These are phyloP conservation scores for Neodontobutis hainanensis DNA, from an alignment of 2,113 vertebrate genomes.

Conservation along the genomic window DNA sequence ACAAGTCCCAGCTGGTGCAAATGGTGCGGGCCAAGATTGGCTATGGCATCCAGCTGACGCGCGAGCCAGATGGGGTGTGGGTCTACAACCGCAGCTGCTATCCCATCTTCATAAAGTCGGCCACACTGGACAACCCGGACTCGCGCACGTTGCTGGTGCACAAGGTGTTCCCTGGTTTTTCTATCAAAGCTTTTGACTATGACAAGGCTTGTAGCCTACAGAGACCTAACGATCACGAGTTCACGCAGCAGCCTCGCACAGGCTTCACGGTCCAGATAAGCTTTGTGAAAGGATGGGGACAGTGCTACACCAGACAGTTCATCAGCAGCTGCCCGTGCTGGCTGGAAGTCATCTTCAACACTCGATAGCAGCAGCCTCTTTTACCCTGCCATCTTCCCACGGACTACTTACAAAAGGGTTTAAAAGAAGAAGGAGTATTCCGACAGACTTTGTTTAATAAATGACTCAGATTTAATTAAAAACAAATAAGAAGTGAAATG, in stretches of 20 bases:
- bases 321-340: constrained; percentile 99
- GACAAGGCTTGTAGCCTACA: constrained; percentile 95
- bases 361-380: constrained; percentile 82
- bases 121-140: constrained; percentile 99
- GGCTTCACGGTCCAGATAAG: constrained; percentile 99
- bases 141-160: constrained; percentile 96
- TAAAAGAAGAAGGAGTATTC: constrained; percentile 72
- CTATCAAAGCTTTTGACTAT: constrained; percentile 98
- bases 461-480: constrained; percentile 92
- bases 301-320: constrained; percentile 98
- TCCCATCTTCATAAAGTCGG: constrained; percentile 99
- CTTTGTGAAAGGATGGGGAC: constrained; percentile 99
- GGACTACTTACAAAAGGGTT: constrained; percentile 60
- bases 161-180: constrained; percentile 98
- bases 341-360: constrained; percentile 98
- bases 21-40: constrained; percentile 97
- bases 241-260: constrained; percentile 94
- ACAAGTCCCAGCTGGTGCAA: constrained; percentile 96
- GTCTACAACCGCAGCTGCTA: constrained; percentile 99
- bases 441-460: constrained; percentile 84
- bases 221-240: constrained; percentile 97
- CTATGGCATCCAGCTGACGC: constrained; percentile 96
- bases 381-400: constrained; percentile 24
- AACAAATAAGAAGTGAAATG: constrained; percentile 86
- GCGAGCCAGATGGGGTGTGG: constrained; percentile 96